Evolutionary conservation across 2,113 vertebrate species (phyloP).

Genomic region (Periophthalmus modestus): DNA sequence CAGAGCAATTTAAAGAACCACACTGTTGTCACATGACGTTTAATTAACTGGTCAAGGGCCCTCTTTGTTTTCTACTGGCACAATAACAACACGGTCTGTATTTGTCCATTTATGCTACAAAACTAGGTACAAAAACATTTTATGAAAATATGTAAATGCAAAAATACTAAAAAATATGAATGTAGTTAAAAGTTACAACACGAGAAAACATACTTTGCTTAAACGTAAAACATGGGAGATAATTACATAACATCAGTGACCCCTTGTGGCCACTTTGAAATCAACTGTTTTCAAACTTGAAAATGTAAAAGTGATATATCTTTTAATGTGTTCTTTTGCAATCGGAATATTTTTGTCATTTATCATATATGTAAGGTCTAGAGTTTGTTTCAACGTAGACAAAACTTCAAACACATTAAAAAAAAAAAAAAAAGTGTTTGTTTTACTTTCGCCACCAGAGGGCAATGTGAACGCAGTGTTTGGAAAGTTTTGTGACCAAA

Average conservation of each 20-base stretch:
- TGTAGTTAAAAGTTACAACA: background rate
- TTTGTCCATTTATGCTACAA: background rate
- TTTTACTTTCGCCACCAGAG: constrained; percentile 43
- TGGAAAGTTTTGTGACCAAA: background rate
- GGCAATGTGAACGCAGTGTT: constrained; percentile 10
- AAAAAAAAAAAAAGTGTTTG: background rate
- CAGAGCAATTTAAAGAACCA: background rate
- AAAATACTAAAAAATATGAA: too few species aligned
- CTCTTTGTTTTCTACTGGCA: constrained; percentile 7
- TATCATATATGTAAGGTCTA: background rate
- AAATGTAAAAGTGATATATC: too few species aligned
- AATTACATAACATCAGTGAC: background rate
- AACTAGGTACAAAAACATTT: background rate
- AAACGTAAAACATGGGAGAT: background rate
- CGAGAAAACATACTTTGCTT: background rate
- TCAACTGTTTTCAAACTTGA: background rate
- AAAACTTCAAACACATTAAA: background rate
- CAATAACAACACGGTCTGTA: background rate
- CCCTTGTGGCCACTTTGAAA: background rate
- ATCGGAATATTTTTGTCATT: background rate
- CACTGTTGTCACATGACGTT: background rate
- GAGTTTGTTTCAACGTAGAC: background rate
- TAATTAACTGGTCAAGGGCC: constrained; percentile 1
- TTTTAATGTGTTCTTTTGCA: background rate
- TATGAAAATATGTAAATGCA: background rate